Conservation (phyloP, 2,888 invertebrate genomes). For the Loripinus fragilis region DNA sequence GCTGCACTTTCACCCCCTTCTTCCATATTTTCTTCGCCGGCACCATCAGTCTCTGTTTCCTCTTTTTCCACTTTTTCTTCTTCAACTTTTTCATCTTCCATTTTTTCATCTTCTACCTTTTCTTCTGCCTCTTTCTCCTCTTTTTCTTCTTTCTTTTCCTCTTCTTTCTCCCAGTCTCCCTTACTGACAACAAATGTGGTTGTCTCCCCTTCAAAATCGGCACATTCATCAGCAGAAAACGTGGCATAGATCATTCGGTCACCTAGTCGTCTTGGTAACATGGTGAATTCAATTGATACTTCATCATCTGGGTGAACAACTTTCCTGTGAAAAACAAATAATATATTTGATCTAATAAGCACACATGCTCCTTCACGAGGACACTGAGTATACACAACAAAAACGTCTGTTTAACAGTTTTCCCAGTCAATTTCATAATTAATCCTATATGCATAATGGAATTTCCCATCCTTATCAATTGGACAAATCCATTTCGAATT, state of each 20-base stretch:
- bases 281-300: conserved; percentile 55
- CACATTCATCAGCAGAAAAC: conserved; percentile 68
- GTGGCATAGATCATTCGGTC: conserved; percentile 66
- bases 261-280: conserved; percentile 65
- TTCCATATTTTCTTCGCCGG: not conserved
- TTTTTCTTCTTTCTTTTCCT: not conserved
- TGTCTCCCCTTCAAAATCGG: conserved; percentile 60
- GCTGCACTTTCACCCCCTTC: not conserved
- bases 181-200: conserved; percentile 59
- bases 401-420: too few species aligned
- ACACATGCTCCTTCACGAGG: too few species aligned
- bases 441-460: too few species aligned
- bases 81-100: not conserved
- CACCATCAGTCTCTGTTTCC: not conserved
- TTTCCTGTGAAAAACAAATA: conserved; percentile 62
- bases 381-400: too few species aligned
- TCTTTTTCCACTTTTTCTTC: not conserved
- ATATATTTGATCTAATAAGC: too few species aligned
- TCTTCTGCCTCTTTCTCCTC: conserved; percentile 2
- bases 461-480: too few species aligned
- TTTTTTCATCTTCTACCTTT: not conserved
- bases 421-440: too few species aligned
- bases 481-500: too few species aligned
- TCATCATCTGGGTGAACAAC: conserved; percentile 68
- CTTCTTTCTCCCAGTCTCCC: conserved; percentile 26